Evolutionary conservation across 1,140 invertebrate species (phyloP).

Genomic region (Chironomus tepperi): DNA sequence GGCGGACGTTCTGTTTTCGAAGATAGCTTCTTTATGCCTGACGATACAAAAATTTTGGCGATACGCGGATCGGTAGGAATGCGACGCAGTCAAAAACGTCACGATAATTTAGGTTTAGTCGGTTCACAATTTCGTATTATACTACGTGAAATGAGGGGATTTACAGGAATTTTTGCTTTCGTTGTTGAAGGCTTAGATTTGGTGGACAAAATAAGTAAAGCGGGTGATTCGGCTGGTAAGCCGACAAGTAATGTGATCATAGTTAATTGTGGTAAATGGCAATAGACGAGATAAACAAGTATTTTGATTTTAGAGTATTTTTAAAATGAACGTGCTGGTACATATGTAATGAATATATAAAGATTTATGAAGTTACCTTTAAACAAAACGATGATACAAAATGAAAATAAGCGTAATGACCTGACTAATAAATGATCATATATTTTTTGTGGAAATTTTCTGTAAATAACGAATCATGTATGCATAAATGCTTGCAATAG

Average conservation of each 20-base stretch:
- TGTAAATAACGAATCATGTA: too few species aligned
- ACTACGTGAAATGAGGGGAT: constrained; percentile 68
- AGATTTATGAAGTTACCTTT: too few species aligned
- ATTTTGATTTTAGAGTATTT: too few species aligned
- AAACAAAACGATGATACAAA: too few species aligned
- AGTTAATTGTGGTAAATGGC: constrained; percentile 64
- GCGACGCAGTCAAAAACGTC: constrained; percentile 69
- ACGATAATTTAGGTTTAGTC: constrained; percentile 70
- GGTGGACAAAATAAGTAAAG: constrained; percentile 68
- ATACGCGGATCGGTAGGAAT: constrained; percentile 70
- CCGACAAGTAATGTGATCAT: constrained; percentile 66
- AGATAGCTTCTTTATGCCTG: constrained; percentile 69
- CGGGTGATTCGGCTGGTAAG: constrained; percentile 65
- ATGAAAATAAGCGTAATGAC: too few species aligned
- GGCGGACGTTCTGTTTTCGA: constrained; percentile 69
- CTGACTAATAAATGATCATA: too few species aligned
- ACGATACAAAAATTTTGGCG: constrained; percentile 68
- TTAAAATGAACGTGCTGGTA: too few species aligned
- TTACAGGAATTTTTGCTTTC: constrained; percentile 74
- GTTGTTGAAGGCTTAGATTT: constrained; percentile 73
- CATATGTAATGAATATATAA: too few species aligned
- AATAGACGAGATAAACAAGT: constrained; percentile 31
- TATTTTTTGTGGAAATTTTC: too few species aligned
- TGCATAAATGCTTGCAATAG: too few species aligned
- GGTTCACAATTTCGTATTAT: constrained; percentile 77